Base-by-base conservation (phyloP, 2,113 vertebrate genomes). In the Chitala chitala region DNA sequence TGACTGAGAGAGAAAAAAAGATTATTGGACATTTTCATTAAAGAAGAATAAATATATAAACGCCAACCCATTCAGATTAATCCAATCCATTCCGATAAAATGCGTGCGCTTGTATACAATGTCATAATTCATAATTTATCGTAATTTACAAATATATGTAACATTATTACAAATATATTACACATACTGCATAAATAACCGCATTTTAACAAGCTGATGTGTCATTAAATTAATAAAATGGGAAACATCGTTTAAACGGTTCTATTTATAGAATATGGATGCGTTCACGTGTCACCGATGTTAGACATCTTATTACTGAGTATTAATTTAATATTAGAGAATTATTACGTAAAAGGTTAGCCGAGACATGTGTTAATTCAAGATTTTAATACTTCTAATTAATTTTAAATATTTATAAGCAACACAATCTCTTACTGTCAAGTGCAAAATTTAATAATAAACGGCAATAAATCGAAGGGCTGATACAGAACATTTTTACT, bases 1-100 rank as follows among this genome's bases (percentile, higher is more conserved):
- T n/a, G n/a, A n/a, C n/a, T n/a, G n/a, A n/a, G n/a, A n/a, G n/a
- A n/a, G n/a, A n/a, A n/a, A n/a, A n/a, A n/a, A n/a, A n/a, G n/a
- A n/a, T n/a, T n/a, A n/a, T n/a, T n/a, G n/a, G n/a, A n/a, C n/a
- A n/a, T n/a, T n/a, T n/a, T n/a, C n/a, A n/a, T n/a, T n/a, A n/a
- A n/a, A n/a, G n/a, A n/a, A n/a, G n/a, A n/a, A n/a, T n/a, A n/a
- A 66, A 50, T 12, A 38, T 55, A 56, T 42, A 38, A 22, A 51
- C 22, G 61, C 7, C 22, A 24, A 36, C 42, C 50, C 15, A 54
- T 74, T 73, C 58, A 31, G 63, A 73, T 26, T 66, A 80, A 78
- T 76, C 78, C 78, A 81, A 75, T 77, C 73, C 42, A 79, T 77
- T 74, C 75, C 68, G 73, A 79, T 73, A 76, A 65, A 69, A 81